phyloP scores from a whole-genome alignment of 2,113 vertebrate species.

The Poeciliopsis retropinna region DNA sequence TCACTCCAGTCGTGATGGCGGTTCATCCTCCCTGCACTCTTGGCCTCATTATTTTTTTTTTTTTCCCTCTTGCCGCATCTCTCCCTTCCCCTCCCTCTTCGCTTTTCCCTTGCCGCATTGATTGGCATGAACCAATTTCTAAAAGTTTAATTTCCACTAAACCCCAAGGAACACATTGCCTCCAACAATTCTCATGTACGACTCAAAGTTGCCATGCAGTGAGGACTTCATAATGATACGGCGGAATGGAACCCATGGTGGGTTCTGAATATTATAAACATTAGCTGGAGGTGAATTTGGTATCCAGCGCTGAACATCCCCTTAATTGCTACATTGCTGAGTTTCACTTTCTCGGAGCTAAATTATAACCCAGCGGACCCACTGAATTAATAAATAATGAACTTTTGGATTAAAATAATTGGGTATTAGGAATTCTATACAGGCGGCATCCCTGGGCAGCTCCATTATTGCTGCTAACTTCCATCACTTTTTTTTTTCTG shows the following conservation, averaged over 20 bases:
- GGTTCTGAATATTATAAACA: slow-evolving; percentile 79
- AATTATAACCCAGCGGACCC: slow-evolving; percentile 70
- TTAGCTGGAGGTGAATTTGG: slow-evolving; percentile 74
- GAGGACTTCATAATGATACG: slow-evolving; percentile 74
- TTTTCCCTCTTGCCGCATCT: slow-evolving; percentile 53
- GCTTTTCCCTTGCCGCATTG: slow-evolving; percentile 51
- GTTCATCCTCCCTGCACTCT: slow-evolving; percentile 74
- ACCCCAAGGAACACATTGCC: slow-evolving; percentile 75
- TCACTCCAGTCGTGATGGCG: slow-evolving; percentile 69
- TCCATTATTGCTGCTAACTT: slow-evolving; percentile 38
- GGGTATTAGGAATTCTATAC: slow-evolving; percentile 49
- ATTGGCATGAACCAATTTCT: slow-evolving; percentile 80
- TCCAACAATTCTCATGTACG: slow-evolving; percentile 69
- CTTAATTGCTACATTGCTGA: slow-evolving; percentile 73
- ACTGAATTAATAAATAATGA: slow-evolving; percentile 73
- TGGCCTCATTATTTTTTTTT: slow-evolving; percentile 75
- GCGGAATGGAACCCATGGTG: slow-evolving; percentile 51
- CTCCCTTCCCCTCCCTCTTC: slow-evolving; percentile 42
- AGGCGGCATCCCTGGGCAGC: slow-evolving; percentile 34
- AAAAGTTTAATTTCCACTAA: slow-evolving; percentile 77
- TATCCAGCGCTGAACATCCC: slow-evolving; percentile 64
- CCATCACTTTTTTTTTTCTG: slow-evolving; percentile 27
- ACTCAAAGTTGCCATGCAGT: slow-evolving; percentile 65
- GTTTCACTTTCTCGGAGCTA: slow-evolving; percentile 67
- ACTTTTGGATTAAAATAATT: slow-evolving; percentile 61